phyloP scores from a whole-genome alignment of 2,113 vertebrate species.

The Pelvicachromis taeniatus region DNA sequence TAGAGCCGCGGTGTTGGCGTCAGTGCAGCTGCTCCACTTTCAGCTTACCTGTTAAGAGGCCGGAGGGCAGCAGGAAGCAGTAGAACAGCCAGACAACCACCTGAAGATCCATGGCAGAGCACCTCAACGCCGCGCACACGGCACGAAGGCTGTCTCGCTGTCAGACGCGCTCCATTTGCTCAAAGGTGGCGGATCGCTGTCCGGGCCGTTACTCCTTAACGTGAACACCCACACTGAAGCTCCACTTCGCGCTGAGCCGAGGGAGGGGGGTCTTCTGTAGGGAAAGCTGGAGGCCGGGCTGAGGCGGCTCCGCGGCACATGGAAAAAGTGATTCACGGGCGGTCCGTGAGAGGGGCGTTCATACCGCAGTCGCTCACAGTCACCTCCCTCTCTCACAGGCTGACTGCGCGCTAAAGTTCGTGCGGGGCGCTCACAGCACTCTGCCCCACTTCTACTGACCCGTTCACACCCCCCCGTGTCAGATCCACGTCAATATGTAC shows the following conservation, averaged over 20 bases:
- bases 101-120: conserved; percentile 60
- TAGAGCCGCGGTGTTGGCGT: background rate
- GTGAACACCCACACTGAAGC: background rate
- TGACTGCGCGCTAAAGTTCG: background rate
- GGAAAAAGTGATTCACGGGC: conserved; percentile 70
- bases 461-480: background rate
- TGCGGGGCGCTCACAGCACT: background rate
- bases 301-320: conserved; percentile 22
- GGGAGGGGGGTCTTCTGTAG: background rate
- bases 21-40: background rate
- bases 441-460: background rate
- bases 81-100: conserved; percentile 55
- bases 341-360: conserved; percentile 41
- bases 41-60: conserved; percentile 52
- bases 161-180: background rate
- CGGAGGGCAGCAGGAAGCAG: conserved; percentile 49
- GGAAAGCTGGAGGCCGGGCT: background rate
- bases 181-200: background rate
- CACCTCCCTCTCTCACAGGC: conserved; percentile 31
- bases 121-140: background rate
- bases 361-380: conserved; percentile 49
- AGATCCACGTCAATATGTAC: background rate
- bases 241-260: background rate
- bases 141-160: background rate
- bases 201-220: background rate